These are phyloP conservation scores for Physella acuta DNA, from an alignment of 1,140 invertebrate genomes.

Conservation along the genomic window DNA sequence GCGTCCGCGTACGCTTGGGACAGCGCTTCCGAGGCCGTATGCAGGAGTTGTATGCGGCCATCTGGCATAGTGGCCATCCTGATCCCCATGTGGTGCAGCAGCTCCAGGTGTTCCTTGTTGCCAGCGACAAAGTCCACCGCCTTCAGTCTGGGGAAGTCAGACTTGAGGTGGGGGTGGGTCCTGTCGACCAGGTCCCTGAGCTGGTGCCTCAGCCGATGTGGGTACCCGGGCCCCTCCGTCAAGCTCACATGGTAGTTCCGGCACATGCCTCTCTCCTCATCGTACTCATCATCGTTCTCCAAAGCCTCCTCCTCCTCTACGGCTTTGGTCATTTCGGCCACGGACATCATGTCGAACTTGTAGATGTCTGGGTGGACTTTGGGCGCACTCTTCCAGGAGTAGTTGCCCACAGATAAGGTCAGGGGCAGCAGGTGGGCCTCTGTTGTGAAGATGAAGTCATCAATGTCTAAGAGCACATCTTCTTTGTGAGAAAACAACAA, in stretches of 20 bases:
- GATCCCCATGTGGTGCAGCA: constrained; percentile 92
- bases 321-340: constrained; percentile 21
- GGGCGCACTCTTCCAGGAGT: constrained; percentile 19
- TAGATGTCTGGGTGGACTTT: constrained; percentile 12
- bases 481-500: constrained; percentile 87
- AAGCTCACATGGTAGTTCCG: constrained; percentile 82
- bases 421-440: constrained; percentile 94
- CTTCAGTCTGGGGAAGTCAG: constrained; percentile 42
- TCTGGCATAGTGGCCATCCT: constrained; percentile 83
- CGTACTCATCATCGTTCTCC: constrained; percentile 8
- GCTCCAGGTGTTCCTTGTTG: constrained; percentile 85
- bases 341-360: constrained; percentile 17
- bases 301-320: constrained; percentile 7
- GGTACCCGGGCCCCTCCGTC: constrained; percentile 68
- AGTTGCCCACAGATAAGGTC: constrained; percentile 67
- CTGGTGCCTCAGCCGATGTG: constrained; percentile 49
- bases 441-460: constrained; percentile 95
- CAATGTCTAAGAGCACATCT: constrained; percentile 86
- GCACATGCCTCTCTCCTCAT: constrained; percentile 64
- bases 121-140: constrained; percentile 69
- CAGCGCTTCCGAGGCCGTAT: constrained; percentile 69
- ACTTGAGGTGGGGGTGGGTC: constrained; percentile 23
- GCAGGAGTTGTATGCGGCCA: constrained; percentile 86
- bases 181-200: constrained; percentile 82
- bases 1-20: constrained; percentile 84